Conservation (phyloP, 1,140 invertebrate genomes). For the Scylla paramamosain region DNA sequence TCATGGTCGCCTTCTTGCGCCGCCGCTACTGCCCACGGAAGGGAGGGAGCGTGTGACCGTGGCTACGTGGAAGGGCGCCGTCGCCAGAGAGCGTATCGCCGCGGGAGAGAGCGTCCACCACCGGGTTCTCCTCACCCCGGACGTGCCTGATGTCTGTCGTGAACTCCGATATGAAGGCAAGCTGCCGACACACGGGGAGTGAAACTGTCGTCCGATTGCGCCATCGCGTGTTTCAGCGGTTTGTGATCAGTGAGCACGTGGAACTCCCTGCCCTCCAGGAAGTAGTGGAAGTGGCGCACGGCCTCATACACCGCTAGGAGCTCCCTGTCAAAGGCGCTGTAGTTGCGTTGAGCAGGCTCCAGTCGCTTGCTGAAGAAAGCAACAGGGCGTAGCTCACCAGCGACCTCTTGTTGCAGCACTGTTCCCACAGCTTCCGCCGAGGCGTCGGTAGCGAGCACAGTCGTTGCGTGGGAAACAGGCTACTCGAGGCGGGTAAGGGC, state of each 20-base stretch:
- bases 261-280: background rate
- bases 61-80: background rate
- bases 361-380: background rate
- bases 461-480: background rate
- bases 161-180: too few relatives aligned
- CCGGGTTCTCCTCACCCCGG: too few relatives aligned
- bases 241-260: background rate
- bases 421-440: background rate
- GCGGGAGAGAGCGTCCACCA: too few relatives aligned
- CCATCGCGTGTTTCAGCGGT: background rate
- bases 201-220: background rate
- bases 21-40: background rate
- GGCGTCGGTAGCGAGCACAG: background rate
- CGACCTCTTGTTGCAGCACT: background rate
- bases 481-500: background rate
- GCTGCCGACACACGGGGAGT: background rate
- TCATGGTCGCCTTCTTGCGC: background rate
- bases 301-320: too few relatives aligned
- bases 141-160: too few relatives aligned
- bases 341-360: background rate
- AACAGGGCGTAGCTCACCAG: background rate
- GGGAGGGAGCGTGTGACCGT: background rate
- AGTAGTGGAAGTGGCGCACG: background rate
- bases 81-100: background rate
- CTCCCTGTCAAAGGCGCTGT: too few relatives aligned